Conservation (phyloP, 1,140 invertebrate species). For the Drosophila simulans region DNA sequence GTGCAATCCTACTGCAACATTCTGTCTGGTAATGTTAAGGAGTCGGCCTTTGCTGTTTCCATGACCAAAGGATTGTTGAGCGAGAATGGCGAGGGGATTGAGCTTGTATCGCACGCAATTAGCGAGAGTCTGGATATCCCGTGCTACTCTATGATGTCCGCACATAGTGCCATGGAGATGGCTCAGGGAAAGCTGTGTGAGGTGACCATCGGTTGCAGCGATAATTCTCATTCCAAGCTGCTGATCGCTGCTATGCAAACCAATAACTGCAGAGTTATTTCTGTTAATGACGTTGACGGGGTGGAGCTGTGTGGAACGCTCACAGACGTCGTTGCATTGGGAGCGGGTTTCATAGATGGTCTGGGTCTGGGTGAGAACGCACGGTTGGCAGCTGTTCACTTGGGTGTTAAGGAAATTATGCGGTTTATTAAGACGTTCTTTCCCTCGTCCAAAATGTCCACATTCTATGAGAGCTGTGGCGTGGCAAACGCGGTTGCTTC, state of each 20-base stretch:
- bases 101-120: slow-evolving; percentile 97
- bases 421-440: slow-evolving; percentile 95
- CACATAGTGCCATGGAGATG: slow-evolving; percentile 97
- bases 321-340: slow-evolving; percentile 98
- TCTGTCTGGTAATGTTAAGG: slow-evolving; percentile 94
- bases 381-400: slow-evolving; percentile 97
- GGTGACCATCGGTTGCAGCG: slow-evolving; percentile 97
- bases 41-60: slow-evolving; percentile 95
- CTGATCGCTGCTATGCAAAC: slow-evolving; percentile 96
- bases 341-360: slow-evolving; percentile 98
- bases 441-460: slow-evolving; percentile 92
- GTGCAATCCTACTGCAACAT: slow-evolving; percentile 92
- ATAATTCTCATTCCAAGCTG: slow-evolving; percentile 89
- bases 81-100: slow-evolving; percentile 93
- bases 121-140: slow-evolving; percentile 88
- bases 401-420: slow-evolving; percentile 99
- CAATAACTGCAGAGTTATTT: slow-evolving; percentile 96
- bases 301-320: slow-evolving; percentile 99
- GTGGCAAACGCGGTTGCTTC: slow-evolving; percentile 99
- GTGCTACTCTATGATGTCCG: slow-evolving; percentile 98
- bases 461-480: slow-evolving; percentile 99
- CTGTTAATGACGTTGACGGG: slow-evolving; percentile 96
- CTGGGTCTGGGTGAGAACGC: slow-evolving; percentile 97
- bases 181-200: slow-evolving; percentile 99
- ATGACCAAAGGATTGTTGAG: slow-evolving; percentile 98